Evolutionary conservation across 2,888 invertebrate species (phyloP).

Genomic region (Nymphalis urticae): DNA sequence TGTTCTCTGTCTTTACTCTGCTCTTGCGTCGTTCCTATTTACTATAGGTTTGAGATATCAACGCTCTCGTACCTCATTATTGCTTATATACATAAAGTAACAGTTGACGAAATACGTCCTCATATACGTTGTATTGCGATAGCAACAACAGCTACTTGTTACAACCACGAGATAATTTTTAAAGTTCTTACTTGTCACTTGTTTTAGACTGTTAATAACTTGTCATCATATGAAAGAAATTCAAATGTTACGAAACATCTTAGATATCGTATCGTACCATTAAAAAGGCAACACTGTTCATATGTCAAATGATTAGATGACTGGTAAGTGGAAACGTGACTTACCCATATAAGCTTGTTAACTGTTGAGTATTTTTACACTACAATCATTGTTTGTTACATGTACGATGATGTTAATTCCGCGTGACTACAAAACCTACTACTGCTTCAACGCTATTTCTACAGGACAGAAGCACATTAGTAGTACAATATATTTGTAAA

Average conservation of each 20-base stretch:
- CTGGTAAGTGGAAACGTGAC: conserved; percentile 49
- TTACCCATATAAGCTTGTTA: conserved; percentile 50
- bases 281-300: conserved; percentile 25
- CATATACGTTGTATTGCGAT: not conserved
- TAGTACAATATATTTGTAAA: conserved; percentile 34
- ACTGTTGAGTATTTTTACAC: conserved; percentile 48
- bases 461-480: conserved; percentile 26
- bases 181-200: not conserved
- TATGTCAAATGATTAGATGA: conserved; percentile 38
- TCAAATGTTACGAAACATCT: not conserved
- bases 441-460: conserved; percentile 27
- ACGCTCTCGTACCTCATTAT: conserved; percentile 30
- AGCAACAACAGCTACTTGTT: not conserved
- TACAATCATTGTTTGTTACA: conserved; percentile 46
- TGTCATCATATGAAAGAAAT: not conserved
- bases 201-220: not conserved
- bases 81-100: conserved; percentile 9
- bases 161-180: not conserved
- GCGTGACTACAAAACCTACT: conserved; percentile 42
- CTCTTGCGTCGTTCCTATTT: conserved; percentile 73
- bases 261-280: conserved; percentile 15
- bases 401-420: conserved; percentile 44
- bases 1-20: conserved; percentile 67
- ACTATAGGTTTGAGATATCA: conserved; percentile 40
- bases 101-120: conserved; percentile 9